Conservation (phyloP, 1,140 invertebrate genomes). For the Thaumatotibia leucotreta region DNA sequence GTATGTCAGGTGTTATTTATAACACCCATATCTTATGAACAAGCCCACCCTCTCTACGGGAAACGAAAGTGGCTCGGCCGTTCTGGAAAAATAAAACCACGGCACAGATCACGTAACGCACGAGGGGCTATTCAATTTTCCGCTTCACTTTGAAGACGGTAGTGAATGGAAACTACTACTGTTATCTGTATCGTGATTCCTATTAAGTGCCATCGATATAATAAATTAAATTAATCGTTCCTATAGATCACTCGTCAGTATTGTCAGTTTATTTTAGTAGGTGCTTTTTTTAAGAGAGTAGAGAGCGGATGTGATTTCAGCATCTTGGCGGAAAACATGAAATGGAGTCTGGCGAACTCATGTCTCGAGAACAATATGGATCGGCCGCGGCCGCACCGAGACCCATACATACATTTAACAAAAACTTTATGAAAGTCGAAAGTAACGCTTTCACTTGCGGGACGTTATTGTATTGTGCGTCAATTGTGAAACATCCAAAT, state of each 20-base stretch:
- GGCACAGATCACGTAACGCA: conserved; percentile 61
- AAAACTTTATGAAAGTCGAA: conserved; percentile 74
- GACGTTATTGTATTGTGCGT: conserved; percentile 51
- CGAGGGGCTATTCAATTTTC: conserved; percentile 66
- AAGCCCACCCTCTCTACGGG: conserved; percentile 26
- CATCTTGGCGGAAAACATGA: background rate
- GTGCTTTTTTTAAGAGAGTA: background rate
- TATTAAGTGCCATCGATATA: background rate
- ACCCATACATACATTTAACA: conserved; percentile 64
- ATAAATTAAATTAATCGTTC: background rate
- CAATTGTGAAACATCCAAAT: conserved; percentile 37
- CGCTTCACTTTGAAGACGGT: conserved; percentile 61
- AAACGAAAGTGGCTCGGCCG: conserved; percentile 52
- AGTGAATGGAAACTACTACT: conserved; percentile 36
- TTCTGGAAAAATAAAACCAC: conserved; percentile 48
- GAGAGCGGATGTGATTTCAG: background rate
- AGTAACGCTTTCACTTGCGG: conserved; percentile 72
- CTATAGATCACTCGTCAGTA: background rate
- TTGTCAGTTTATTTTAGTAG: background rate
- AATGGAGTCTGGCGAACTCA: conserved; percentile 33
- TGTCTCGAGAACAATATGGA: conserved; percentile 67
- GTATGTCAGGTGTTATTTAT: conserved; percentile 17
- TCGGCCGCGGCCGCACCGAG: conserved; percentile 33
- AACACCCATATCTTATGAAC: conserved; percentile 22
- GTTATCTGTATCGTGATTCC: background rate